Conservation (phyloP, 2,797 vertebrate genomes). For the Chaetodon trifasciatus region DNA sequence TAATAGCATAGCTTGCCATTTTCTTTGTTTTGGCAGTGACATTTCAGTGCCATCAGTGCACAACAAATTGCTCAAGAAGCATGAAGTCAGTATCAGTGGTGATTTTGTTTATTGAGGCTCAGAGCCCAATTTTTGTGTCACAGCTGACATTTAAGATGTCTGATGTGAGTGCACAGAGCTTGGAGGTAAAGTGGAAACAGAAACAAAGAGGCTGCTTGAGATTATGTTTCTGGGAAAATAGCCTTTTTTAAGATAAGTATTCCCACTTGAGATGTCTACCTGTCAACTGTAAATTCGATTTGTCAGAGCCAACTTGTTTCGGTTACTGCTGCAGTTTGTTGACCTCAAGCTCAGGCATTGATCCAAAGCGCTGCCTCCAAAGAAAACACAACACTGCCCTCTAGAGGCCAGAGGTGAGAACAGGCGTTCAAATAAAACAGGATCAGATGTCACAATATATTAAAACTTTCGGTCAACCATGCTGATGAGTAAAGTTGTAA, state of each 20-base stretch:
- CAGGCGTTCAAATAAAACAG: not conserved
- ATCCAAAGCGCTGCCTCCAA: not conserved
- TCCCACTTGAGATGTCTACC: not conserved
- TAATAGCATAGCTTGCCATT: conserved; percentile 36
- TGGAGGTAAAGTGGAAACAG: conserved; percentile 23
- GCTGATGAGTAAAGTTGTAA: not conserved
- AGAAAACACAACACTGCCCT: conserved; percentile 44
- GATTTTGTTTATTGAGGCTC: conserved; percentile 16
- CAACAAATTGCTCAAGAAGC: conserved; percentile 12
- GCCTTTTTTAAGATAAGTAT: not conserved
- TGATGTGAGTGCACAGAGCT: conserved; percentile 23
- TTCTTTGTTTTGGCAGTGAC: conserved; percentile 46
- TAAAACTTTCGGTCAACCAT: too few species aligned
- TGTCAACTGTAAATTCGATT: conserved; percentile 6
- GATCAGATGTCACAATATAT: not conserved
- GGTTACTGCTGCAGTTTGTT: conserved; percentile 1
- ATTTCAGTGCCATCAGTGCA: conserved; percentile 24
- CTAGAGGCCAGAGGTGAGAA: conserved; percentile 43
- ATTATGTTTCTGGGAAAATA: conserved; percentile 20
- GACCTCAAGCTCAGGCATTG: not conserved
- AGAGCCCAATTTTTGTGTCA: conserved; percentile 10
- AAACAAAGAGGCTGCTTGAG: conserved; percentile 20
- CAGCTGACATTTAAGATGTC: conserved; percentile 36
- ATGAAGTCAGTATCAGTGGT: not conserved
- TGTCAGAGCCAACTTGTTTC: conserved; percentile 5